Evolutionary conservation across 2,113 vertebrate species (phyloP).

Genomic region (Halichoeres trimaculatus): DNA sequence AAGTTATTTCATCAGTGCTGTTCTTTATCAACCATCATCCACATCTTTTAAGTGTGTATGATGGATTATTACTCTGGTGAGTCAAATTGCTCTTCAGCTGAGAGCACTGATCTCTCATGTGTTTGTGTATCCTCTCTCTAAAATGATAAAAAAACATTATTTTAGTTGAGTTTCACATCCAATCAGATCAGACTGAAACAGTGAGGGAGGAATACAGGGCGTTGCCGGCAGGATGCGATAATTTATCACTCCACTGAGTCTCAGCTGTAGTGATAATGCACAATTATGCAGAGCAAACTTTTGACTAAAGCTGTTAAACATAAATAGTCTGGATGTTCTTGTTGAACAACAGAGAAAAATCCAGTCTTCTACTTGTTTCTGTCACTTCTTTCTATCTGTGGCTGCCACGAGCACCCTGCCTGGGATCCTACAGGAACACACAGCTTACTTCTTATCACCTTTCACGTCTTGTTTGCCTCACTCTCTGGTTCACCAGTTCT

Average conservation of each 20-base stretch:
- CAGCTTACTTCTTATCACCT: background rate
- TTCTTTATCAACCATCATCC: background rate
- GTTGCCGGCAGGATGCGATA: constrained; percentile 1
- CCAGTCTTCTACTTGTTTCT: background rate
- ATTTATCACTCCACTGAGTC: constrained; percentile 18
- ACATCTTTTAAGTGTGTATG: background rate
- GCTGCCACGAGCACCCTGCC: background rate
- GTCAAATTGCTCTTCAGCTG: background rate
- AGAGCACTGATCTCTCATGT: background rate
- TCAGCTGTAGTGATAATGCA: background rate
- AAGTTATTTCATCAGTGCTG: background rate
- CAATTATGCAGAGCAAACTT: constrained; percentile 17
- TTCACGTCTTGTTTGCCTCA: background rate
- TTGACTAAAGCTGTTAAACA: constrained; percentile 12
- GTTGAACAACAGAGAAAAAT: background rate
- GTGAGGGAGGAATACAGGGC: background rate
- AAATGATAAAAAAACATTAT: background rate
- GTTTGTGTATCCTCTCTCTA: background rate
- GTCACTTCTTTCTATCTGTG: background rate
- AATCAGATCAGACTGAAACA: constrained; percentile 11
- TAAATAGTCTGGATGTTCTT: background rate
- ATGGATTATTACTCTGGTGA: background rate
- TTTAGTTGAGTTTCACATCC: constrained; percentile 4
- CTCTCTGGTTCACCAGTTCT: no score
- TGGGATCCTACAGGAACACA: constrained; percentile 5